phyloP scores from a whole-genome alignment of 2,797 vertebrate species.

The Lithobates sylvaticus region DNA sequence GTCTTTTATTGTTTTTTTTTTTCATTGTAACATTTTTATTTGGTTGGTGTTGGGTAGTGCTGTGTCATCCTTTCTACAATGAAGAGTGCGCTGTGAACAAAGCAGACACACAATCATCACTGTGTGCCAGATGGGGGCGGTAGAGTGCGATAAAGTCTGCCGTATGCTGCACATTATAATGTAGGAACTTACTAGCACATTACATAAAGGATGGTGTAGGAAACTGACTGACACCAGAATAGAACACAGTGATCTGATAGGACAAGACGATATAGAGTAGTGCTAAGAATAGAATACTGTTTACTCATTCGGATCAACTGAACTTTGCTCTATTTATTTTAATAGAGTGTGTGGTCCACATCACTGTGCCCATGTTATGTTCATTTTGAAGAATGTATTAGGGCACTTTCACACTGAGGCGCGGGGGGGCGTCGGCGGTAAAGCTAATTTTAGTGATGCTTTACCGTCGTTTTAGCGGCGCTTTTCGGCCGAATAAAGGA shows the following conservation, averaged over 20 bases:
- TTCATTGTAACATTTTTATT: background rate
- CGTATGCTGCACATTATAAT: background rate
- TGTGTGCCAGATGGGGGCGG: background rate
- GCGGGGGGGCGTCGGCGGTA: too few relatives aligned
- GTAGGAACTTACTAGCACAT: background rate
- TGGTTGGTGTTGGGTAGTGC: background rate
- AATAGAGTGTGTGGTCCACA: background rate
- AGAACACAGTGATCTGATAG: slow-evolving; percentile 2
- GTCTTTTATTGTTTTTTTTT: background rate
- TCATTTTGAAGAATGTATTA: too few relatives aligned
- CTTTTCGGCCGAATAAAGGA: too few relatives aligned
- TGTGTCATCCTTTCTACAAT: background rate
- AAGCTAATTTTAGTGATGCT: too few relatives aligned
- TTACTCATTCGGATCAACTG: background rate
- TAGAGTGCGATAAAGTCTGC: slow-evolving; percentile 7
- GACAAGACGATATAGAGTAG: slow-evolving; percentile 2
- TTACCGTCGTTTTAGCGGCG: too few relatives aligned
- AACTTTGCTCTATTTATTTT: background rate
- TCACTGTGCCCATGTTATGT: background rate
- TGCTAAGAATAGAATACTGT: background rate
- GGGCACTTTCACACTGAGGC: too few relatives aligned
- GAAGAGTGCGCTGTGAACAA: background rate
- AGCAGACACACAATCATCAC: background rate
- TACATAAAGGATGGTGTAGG: slow-evolving; percentile 4
- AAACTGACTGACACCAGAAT: background rate